Conservation (phyloP, 2,888 invertebrate genomes). For the Sphinx pinastri region DNA sequence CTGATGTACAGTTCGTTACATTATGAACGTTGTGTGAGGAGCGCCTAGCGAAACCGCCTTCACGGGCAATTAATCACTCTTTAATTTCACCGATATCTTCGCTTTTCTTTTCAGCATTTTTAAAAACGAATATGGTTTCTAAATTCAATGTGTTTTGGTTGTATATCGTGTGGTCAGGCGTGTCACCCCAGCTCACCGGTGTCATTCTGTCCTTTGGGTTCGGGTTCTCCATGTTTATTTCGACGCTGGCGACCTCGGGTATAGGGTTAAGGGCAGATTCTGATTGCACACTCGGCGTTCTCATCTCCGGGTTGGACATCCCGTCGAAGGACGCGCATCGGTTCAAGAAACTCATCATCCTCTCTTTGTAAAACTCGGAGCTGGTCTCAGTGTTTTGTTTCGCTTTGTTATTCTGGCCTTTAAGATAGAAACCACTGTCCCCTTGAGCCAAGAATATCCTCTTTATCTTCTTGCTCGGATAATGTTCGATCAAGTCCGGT, state of each 20-base stretch:
- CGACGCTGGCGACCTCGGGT: slow-evolving; percentile 55
- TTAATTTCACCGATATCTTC: slow-evolving; percentile 29
- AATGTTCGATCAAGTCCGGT: slow-evolving; percentile 82
- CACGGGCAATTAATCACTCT: slow-evolving; percentile 29
- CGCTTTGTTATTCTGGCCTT: slow-evolving; percentile 74
- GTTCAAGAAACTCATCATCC: slow-evolving; percentile 76
- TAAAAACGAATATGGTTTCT: slow-evolving; percentile 71
- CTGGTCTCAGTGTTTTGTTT: slow-evolving; percentile 74
- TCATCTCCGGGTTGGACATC: slow-evolving; percentile 62
- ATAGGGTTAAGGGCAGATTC: slow-evolving; percentile 65
- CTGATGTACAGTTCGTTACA: neutral
- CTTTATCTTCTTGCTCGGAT: slow-evolving; percentile 81
- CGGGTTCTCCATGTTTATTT: slow-evolving; percentile 43
- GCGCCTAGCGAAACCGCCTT: slow-evolving; percentile 8
- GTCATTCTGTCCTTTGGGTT: slow-evolving; percentile 51
- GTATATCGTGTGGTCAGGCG: slow-evolving; percentile 70
- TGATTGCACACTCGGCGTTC: slow-evolving; percentile 64
- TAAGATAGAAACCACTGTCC: slow-evolving; percentile 72
- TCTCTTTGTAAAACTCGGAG: slow-evolving; percentile 75
- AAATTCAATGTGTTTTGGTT: slow-evolving; percentile 78
- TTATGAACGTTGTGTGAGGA: slow-evolving; percentile 2
- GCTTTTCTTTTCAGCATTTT: slow-evolving; percentile 33
- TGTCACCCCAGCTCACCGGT: slow-evolving; percentile 74
- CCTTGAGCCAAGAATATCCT: slow-evolving; percentile 77
- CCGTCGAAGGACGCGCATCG: slow-evolving; percentile 70